These are phyloP conservation scores for Eleginops maclovinus DNA, from an alignment of 2,113 vertebrate genomes.

Conservation along the genomic window DNA sequence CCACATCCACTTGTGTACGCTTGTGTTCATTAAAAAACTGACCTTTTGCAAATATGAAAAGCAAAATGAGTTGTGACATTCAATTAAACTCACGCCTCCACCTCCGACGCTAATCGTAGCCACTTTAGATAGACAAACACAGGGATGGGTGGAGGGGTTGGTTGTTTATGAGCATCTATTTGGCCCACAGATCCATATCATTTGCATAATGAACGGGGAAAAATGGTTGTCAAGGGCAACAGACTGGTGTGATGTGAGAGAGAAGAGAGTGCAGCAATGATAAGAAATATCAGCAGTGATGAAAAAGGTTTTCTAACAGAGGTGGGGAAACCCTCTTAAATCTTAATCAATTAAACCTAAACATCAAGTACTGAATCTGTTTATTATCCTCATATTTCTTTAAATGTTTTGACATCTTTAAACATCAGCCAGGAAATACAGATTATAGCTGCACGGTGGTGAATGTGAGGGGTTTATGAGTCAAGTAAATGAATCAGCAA, in stretches of 20 bases:
- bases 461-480: constrained; percentile 1
- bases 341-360: constrained; percentile 33
- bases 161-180: constrained; percentile 66
- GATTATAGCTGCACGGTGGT: constrained; percentile 9
- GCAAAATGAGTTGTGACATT: constrained; percentile 71
- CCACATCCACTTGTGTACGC: constrained; percentile 4
- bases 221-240: constrained; percentile 69
- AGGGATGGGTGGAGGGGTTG: constrained; percentile 34
- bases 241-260: constrained; percentile 39
- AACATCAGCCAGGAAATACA: background rate
- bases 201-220: constrained; percentile 60
- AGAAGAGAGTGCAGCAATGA: constrained; percentile 16
- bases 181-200: constrained; percentile 58
- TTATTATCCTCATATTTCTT: constrained; percentile 19
- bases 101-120: constrained; percentile 52
- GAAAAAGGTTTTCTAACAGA: background rate
- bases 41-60: constrained; percentile 67
- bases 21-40: constrained; percentile 51
- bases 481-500: constrained; percentile 5
- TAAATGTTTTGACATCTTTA: constrained; percentile 17
- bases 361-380: constrained; percentile 15
- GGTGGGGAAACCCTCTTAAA: constrained; percentile 9
- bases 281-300: background rate
- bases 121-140: constrained; percentile 54
- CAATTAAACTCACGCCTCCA: constrained; percentile 60